Base-by-base conservation (phyloP, 2,113 vertebrate genomes). In the Pyrgilauda ruficollis region DNA sequence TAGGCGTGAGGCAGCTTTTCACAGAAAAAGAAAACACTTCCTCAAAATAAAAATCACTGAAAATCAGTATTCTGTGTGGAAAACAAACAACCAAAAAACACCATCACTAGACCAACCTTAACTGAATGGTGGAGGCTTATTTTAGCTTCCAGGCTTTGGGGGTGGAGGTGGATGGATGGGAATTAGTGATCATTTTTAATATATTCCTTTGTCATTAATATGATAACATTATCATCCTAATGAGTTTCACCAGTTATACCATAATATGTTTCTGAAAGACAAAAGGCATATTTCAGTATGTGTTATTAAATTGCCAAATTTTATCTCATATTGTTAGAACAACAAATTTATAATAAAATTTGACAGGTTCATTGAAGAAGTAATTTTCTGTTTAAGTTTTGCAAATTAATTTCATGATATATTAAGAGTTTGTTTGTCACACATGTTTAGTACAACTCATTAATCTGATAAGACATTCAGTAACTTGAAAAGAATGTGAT, bases 371-470 rank as follows among this genome's bases (percentile, higher is more conserved):
- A 93, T 63, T 52, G 52, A 95, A 90, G 35, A 95, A 90, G 43
- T 73, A 97, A 95, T 95, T 94, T 97, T 89, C 49, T 88, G 16
- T 85, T 97, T 97, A 77, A 93, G 91, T 49, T 84, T 90, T 64
- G 43, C 26, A 82, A 96, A 94, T 68, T 94, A 55, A 76, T 97
- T 97, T 95, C 28, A 72, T 93, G 44, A 95, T 72, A 93, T 95
- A 59, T 93, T 94, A 94, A 68, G 31, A 93, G 69, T 90, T 96
- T 95, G 79, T 94, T 97, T 96, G 93, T 95, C 52, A 67, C 52
- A 78, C 47, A 87, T 87, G 96, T 96, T 93, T 89, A 67, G 76
- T 93, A 55, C 46, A 86, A 90, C 58, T 85, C 50, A 89, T 91
- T 97, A 95, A 95, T 95, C 59, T 78, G 76, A 47, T 24, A 69